Evolutionary conservation across 1,140 invertebrate genomes (phyloP).

Genomic region (Heterodera schachtii): DNA sequence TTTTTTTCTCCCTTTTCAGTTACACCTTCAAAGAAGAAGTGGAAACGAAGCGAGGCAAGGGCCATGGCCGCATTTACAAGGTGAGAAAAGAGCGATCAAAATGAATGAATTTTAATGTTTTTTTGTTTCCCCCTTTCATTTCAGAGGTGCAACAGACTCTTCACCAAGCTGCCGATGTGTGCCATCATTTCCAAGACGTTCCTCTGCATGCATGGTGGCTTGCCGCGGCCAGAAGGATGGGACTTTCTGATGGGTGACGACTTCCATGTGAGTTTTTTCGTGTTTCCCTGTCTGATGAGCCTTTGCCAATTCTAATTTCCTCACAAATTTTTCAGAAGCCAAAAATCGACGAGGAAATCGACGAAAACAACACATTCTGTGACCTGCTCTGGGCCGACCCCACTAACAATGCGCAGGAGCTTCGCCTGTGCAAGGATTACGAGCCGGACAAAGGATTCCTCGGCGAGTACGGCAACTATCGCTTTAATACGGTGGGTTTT

Average conservation of each 20-base stretch:
- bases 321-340: not conserved
- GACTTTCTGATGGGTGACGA: constrained; percentile 1
- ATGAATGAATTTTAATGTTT: not conserved
- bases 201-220: constrained; percentile 19
- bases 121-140: not conserved
- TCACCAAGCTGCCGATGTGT: constrained; percentile 12
- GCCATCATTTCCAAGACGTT: constrained; percentile 6
- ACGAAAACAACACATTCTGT: not conserved
- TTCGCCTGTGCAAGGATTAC: not conserved
- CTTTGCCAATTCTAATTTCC: not conserved
- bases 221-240: constrained; percentile 17
- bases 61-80: not conserved
- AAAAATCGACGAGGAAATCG: constrained; percentile 13
- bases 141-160: constrained; percentile 12
- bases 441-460: not conserved
- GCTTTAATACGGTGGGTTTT: not conserved
- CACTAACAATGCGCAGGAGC: constrained; percentile 12
- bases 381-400: constrained; percentile 26
- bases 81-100: not conserved
- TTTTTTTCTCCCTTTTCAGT: not conserved
- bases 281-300: too few species aligned
- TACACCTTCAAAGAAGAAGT: constrained; percentile 12
- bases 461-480: not conserved
- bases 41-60: not conserved
- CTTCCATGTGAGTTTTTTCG: not conserved